A percentile compares a stretch with the other conserved stretches of the same genome.
Conservation (phyloP, 1,140 invertebrate species). For the Cataglyphis hispanica region DNA sequence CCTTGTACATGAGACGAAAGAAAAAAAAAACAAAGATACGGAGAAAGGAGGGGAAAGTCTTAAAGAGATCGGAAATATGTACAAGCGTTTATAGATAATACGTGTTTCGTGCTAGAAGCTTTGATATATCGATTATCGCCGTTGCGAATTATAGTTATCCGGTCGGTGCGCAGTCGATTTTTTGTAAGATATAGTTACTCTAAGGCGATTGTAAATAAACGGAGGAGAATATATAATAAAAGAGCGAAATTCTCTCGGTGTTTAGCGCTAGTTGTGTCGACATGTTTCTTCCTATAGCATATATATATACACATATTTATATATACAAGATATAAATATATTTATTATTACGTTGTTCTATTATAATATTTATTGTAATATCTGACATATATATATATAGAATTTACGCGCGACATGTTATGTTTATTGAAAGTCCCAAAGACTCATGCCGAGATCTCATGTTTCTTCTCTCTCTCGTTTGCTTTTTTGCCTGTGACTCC, state of each 20-base stretch:
- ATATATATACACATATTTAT: constrained; percentile 80
- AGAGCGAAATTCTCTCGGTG: constrained; percentile 79
- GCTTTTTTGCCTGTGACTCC: neutral
- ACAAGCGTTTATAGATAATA: constrained; percentile 62
- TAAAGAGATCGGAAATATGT: neutral
- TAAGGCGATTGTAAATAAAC: constrained; percentile 78
- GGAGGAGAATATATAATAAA: constrained; percentile 48
- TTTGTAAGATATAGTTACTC: constrained; percentile 79
- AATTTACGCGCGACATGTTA: constrained; percentile 74
- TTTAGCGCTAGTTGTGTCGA: constrained; percentile 85
- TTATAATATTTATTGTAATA: constrained; percentile 86
- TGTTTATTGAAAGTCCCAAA: constrained; percentile 70
- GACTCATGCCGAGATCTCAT: constrained; percentile 68
- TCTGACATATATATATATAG: constrained; percentile 60
- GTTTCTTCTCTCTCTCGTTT: neutral
- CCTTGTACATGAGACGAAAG: constrained; percentile 3
- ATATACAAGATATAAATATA: constrained; percentile 82
- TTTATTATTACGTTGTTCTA: constrained; percentile 86
- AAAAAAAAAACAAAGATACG: constrained; percentile 18
- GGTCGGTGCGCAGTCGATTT: constrained; percentile 53
- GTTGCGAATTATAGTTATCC: constrained; percentile 58
- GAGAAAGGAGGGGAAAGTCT: constrained; percentile 37
- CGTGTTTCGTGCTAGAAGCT: constrained; percentile 69
- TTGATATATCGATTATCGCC: constrained; percentile 59
- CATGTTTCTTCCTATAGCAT: constrained; percentile 84